A percentile compares a stretch with the other conserved stretches of the same genome.
phyloP scores from a whole-genome alignment of 1,140 invertebrate genomes.

The Drosophila varians region DNA sequence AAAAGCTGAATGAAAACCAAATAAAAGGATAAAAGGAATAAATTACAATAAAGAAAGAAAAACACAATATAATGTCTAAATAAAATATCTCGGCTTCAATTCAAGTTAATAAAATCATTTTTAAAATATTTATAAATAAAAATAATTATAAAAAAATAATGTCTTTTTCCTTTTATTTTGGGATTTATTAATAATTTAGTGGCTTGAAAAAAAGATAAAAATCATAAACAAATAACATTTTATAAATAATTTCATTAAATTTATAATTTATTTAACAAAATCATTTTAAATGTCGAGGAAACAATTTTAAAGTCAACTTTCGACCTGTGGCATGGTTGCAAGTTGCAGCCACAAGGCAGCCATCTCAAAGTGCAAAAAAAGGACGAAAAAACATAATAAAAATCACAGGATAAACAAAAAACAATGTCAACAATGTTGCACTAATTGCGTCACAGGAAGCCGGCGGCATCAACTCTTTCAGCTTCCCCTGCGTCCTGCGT shows the following conservation, averaged over 20 bases:
- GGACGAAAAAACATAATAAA: slow-evolving; percentile 1
- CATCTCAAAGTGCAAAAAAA: neutral
- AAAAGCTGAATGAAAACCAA: neutral
- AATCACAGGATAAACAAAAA: slow-evolving; percentile 9
- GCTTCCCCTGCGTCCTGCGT: neutral
- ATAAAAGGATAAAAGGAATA: neutral
- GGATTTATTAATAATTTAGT: no score
- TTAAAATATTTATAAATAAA: no score
- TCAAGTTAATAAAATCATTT: no score
- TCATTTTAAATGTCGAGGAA: slow-evolving; percentile 15
- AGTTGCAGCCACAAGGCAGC: slow-evolving; percentile 33
- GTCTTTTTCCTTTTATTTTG: no score
- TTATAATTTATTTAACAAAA: neutral
- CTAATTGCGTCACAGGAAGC: slow-evolving; percentile 74
- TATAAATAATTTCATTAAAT: neutral
- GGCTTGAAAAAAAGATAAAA: no score
- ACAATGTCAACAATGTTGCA: slow-evolving; percentile 73
- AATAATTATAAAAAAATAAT: no score
- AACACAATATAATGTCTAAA: neutral
- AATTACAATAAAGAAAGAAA: neutral
- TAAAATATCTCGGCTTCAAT: neutral
- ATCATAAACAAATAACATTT: no score
- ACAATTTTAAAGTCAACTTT: slow-evolving; percentile 59
- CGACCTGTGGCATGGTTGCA: slow-evolving; percentile 56
- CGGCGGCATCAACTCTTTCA: slow-evolving; percentile 37